These are phyloP conservation scores for Gandaritis pyraliata DNA, from an alignment of 2,888 invertebrate genomes.

Conservation along the genomic window DNA sequence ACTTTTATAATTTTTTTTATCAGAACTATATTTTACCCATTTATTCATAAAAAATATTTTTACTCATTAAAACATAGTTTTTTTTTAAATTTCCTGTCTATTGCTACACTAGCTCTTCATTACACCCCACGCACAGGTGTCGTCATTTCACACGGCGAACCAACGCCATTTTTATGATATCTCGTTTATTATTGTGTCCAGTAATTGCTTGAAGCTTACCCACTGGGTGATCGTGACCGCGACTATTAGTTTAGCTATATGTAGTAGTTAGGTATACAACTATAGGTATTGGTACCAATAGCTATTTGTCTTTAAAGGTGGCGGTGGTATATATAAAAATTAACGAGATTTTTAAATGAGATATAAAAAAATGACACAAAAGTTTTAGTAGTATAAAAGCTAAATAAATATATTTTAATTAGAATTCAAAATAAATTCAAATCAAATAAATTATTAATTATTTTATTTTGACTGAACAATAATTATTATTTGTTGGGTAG, in stretches of 20 bases:
- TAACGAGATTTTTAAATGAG: no score
- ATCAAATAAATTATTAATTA: no score
- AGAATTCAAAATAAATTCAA: no score
- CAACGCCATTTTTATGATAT: constrained; percentile 68
- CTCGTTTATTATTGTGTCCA: constrained; percentile 75
- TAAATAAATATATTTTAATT: no score
- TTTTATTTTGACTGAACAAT: no score
- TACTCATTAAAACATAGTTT: neutral
- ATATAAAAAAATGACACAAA: no score
- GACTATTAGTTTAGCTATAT: constrained; percentile 7
- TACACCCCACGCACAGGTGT: constrained; percentile 73
- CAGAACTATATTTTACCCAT: neutral
- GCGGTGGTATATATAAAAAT: no score
- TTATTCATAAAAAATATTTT: neutral
- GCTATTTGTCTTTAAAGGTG: no score
- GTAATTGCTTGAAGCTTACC: constrained; percentile 67
- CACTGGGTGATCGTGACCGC: constrained; percentile 51
- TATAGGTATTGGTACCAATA: neutral
- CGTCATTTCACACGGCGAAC: constrained; percentile 74
- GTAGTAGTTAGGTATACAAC: neutral
- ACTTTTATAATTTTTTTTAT: no score
- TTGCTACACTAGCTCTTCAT: constrained; percentile 43
- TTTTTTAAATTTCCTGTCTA: constrained; percentile 30
- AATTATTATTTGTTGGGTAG: no score
- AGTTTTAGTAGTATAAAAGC: no score